Evolutionary conservation across 2,113 vertebrate species (phyloP).

Genomic region (Ardeotis arabs): DNA sequence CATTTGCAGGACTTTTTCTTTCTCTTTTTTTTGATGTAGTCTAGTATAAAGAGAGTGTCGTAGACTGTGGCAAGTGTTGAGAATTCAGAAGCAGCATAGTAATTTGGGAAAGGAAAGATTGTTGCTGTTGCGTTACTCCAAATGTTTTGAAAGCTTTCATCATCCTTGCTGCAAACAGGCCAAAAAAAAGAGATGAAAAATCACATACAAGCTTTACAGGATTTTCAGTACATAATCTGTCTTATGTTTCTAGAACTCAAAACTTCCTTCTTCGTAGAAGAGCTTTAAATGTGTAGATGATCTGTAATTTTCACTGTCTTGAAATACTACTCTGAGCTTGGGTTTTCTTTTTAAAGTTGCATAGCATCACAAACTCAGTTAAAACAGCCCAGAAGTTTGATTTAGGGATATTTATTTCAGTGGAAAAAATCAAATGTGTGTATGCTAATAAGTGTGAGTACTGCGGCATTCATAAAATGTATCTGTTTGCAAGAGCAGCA

Average conservation of each 20-base stretch:
- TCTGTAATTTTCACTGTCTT: neutral
- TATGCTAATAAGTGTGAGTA: neutral
- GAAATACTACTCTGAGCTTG: neutral
- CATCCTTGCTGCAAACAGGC: neutral
- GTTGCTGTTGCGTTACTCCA: constrained; percentile 43
- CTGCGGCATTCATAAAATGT: neutral
- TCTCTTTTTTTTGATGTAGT: neutral
- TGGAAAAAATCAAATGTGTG: neutral
- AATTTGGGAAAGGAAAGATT: constrained; percentile 36
- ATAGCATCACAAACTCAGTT: neutral
- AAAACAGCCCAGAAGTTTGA: neutral
- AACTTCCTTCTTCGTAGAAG: neutral
- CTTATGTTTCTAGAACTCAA: neutral
- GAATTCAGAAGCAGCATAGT: neutral
- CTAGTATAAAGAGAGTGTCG: neutral
- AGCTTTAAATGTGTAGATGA: neutral
- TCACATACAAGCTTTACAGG: neutral
- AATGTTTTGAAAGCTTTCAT: constrained; percentile 62
- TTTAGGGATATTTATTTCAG: neutral
- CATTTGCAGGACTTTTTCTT: neutral
- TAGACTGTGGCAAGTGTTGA: constrained; percentile 7
- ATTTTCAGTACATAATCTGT: constrained; percentile 2
- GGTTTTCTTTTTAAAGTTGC: neutral
- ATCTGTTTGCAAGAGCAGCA: neutral
- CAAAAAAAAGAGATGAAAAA: neutral